Base-by-base conservation (phyloP, 2,888 invertebrate species). In the Andrena marginata region DNA sequence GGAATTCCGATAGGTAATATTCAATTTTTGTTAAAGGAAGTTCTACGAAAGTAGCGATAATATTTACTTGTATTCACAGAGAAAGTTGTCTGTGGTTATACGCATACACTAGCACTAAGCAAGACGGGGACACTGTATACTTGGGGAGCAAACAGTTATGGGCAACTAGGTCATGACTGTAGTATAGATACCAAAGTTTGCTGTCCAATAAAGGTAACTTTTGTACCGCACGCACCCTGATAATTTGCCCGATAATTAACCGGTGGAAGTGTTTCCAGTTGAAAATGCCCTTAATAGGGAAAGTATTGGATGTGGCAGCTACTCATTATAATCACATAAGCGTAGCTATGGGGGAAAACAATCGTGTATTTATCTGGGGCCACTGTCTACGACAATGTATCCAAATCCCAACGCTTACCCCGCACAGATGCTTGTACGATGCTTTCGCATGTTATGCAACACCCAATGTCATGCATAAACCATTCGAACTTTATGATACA, bases 61-160 rank as follows among this genome's bases (percentile, higher is more conserved):
- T 31, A 31, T 31, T 31, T 5, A 31, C 31, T 31, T 31, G 31
- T 31, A 31, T 31, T 31, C 31, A 31, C 31, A 31, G 31, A 31
- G 31, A 31, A 31, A 31, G 31, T 31, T 31, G 31, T 31, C 31
- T 31, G 31, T 31, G 31, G 31, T 31, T 31, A 31, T 5, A 5
- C 0, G 5, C 31, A 31, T 31, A 31, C 31, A 5, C 31, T 31
- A 31, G 31, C 31, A 31, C 31, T 31, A 5, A 31, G 31, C 31
- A 5, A 5, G 5, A 5, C 0, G 6, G 31, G 31, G 0, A 93
- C 92, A 29, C 90, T 96, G 33, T 96, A 94, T 88, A 95, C 95
- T n/a, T 96, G 96, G 96, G 96, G 96, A 74, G 95, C 95, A 23
- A 96, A 96, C 91, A 95, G 94, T 54, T 95, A 95, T 84, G 96